Base-by-base conservation (phyloP, 2,797 vertebrate genomes). In the Gallirallus australis region DNA sequence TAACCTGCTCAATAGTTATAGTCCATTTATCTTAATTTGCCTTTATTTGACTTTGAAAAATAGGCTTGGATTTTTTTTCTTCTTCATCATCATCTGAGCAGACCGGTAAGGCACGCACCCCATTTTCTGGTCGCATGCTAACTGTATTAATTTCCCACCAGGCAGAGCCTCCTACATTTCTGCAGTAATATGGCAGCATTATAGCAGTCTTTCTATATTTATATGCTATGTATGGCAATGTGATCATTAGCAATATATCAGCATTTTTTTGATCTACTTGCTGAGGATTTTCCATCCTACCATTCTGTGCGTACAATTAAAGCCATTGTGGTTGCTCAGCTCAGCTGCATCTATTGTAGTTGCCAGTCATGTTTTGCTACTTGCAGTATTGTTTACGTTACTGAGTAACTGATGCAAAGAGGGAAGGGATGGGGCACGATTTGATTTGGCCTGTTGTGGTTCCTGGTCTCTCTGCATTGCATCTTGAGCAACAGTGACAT, bases 31-130 rank as follows among this genome's bases (percentile, higher is more conserved):
- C 39, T 69, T 59, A 15, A 33, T 77, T 86, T 56, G 27, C 60
- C 30, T 48, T 70, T 53, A 35, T 35, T 61, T 48, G 42, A 42
- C 37, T 71, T 68, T 25, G 13, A 37, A 31, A 42, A 42, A 60
- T 40, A 18, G 21, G 8, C 56, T 35, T 57, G 15, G 12, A 27
- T 7, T 20, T 15, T 25, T 56, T 86, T 66, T 13, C 25, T 20
- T 52, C 15, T 4, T 64, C 23, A 10, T 52, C 30, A 42, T 52
- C 30, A 47, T 52, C 23, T 37, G 23, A 73, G 37, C 52, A 68
- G 42, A 30, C 7, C 6, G 5, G 3, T 53, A 42, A 84, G 31
- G 13, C 45, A 31, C 0, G 0, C 65, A 50, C 16, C 3, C 16
- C 56, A 8, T 63, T 79, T 80, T 52, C 30, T 56, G 60, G 12